Conservation (phyloP, 2,888 invertebrate species). For the Apotomis turbidana region DNA sequence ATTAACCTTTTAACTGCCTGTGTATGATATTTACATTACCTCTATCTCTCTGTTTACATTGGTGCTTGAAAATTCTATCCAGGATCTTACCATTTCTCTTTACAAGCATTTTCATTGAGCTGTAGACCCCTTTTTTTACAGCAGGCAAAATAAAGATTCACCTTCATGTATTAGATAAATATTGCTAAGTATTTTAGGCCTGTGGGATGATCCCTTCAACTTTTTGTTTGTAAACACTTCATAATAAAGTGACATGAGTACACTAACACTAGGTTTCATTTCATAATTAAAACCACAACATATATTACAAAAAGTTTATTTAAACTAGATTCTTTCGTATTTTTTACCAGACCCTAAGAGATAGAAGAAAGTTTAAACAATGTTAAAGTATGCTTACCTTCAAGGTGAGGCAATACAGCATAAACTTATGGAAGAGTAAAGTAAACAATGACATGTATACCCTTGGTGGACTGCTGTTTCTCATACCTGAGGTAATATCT, state of each 20-base stretch:
- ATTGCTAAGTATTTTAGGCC: too few species aligned
- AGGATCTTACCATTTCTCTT: too few species aligned
- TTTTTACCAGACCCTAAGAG: constrained; percentile 60
- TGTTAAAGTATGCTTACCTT: constrained; percentile 32
- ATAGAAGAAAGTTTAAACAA: constrained; percentile 53
- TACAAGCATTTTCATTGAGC: too few species aligned
- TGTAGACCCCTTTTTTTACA: too few species aligned
- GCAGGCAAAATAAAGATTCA: too few species aligned
- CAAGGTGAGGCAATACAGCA: constrained; percentile 19
- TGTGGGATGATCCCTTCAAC: too few species aligned
- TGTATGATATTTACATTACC: too few species aligned
- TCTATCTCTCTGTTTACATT: too few species aligned
- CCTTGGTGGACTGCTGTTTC: neutral
- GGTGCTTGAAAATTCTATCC: too few species aligned
- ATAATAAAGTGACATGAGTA: constrained; percentile 25
- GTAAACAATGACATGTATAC: neutral
- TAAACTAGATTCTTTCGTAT: constrained; percentile 72
- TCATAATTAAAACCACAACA: constrained; percentile 49
- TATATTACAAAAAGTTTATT: constrained; percentile 78
- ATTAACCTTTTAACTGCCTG: too few species aligned
- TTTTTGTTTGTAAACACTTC: neutral
- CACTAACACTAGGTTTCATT: neutral
- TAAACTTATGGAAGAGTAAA: constrained; percentile 41
- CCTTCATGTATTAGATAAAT: too few species aligned
- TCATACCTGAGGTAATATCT: neutral